Evolutionary conservation across 2,797 vertebrate genomes (phyloP), one percentile per base, ranked within the genome.

Genomic region (Peromyscus melanophrys): DNA sequence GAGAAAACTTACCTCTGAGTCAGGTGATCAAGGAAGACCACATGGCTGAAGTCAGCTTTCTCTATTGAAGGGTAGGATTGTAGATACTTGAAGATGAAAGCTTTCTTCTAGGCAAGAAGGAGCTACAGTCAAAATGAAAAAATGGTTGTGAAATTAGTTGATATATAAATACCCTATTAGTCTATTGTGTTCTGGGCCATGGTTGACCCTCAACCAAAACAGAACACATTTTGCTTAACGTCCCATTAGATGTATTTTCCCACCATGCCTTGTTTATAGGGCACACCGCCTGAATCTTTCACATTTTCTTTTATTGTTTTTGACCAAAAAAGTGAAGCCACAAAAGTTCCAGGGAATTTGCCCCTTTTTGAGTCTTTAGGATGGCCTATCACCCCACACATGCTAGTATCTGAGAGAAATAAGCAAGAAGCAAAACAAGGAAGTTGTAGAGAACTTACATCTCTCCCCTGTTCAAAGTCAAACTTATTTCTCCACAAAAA

Each of bases 241-340:
- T 76, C 59, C 4, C 34, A 29, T 85, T 84, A 4, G 7, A 55
- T 49, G 21, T 19, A 37, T 82, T 40, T 94, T 67, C 55, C 83
- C 11, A 69, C 77, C 75, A 69, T 89, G 14, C 34, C 21, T 19
- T 19, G 0, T 92, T 6, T 75, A 7, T 85, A 27, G 71, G 80
- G 6, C 23, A 37, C 37, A 75, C 31, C 40, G 31, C n/a, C 61
- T 63, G 73, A 59, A 57, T 59, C 25, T 90, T 89, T 95, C 27
- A 88, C 46, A 69, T 88, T 95, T 13, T 89, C n/a, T 93, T 84
- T 59, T 89, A 49, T 81, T 95, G 65, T 52, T 76, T 96, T 96
- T 90, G 43, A 73, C 59, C 89, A 88, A 81, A 94, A 29, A 96
- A 96, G 5, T 46, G 92, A 65, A n/a, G 77, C 37, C 40, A 21